phyloP scores from a whole-genome alignment of 2,113 vertebrate genomes.

The Collichthys lucidus region DNA sequence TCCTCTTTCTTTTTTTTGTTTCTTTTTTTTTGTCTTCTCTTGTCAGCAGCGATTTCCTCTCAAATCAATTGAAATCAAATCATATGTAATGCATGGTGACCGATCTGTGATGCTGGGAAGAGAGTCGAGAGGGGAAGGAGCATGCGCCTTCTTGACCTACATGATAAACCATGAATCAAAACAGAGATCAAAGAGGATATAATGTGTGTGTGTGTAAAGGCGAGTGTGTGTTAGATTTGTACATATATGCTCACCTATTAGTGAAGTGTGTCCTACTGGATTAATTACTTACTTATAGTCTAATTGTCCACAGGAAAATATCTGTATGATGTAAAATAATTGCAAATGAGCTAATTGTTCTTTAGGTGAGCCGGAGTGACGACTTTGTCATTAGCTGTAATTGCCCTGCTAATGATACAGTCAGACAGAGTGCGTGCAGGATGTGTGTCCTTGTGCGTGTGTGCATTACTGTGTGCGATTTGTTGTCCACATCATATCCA shows the following conservation, averaged over 20 bases:
- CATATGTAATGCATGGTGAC: constrained; percentile 46
- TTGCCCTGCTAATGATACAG: constrained; percentile 64
- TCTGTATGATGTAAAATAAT: constrained; percentile 42
- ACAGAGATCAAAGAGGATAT: constrained; percentile 41
- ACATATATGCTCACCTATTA: constrained; percentile 1
- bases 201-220: constrained; percentile 12
- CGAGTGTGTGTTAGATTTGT: not conserved
- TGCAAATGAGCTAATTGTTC: constrained; percentile 54
- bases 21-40: not conserved
- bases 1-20: not conserved
- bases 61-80: constrained; percentile 55
- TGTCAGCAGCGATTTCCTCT: constrained; percentile 32
- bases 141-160: constrained; percentile 38
- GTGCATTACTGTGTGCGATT: constrained; percentile 53
- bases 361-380: constrained; percentile 54
- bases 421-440: constrained; percentile 32
- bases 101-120: constrained; percentile 41
- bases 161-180: constrained; percentile 56
- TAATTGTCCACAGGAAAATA: constrained; percentile 38
- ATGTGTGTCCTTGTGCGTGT: constrained; percentile 40
- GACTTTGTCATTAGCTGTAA: constrained; percentile 62
- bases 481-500: constrained; percentile 78
- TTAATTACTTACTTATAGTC: constrained; percentile 48
- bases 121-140: constrained; percentile 14
- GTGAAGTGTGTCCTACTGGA: constrained; percentile 8